These are phyloP conservation scores for Anastrepha ludens DNA, from an alignment of 1,140 invertebrate genomes.

Conservation along the genomic window DNA sequence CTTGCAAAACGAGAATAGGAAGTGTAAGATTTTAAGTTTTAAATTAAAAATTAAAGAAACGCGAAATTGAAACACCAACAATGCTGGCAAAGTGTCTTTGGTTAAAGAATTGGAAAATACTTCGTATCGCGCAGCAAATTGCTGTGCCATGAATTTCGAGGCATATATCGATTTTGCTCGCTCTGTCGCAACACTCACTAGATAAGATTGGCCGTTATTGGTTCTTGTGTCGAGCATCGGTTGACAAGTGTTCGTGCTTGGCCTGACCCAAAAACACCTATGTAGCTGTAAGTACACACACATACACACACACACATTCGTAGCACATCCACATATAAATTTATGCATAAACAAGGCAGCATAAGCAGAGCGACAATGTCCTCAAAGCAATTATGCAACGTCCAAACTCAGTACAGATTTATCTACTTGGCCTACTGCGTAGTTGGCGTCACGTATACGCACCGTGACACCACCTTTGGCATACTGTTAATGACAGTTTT, in stretches of 20 bases:
- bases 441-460: not conserved
- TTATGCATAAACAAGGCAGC: not conserved
- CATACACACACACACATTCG: not conserved
- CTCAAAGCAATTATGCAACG: slow-evolving; percentile 45
- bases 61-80: too few species aligned
- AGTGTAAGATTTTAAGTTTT: not conserved
- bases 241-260: not conserved
- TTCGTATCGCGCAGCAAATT: too few species aligned
- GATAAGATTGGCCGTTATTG: not conserved
- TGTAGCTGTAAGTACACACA: not conserved
- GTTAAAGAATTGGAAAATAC: too few species aligned
- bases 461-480: slow-evolving; percentile 35
- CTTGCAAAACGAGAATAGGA: not conserved
- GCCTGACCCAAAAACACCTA: slow-evolving; percentile 20
- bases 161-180: too few species aligned
- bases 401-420: not conserved
- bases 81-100: too few species aligned
- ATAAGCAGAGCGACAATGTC: not conserved
- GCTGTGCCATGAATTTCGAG: too few species aligned
- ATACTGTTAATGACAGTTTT: slow-evolving; percentile 48
- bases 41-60: not conserved
- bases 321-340: not conserved
- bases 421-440: not conserved
- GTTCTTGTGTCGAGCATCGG: not conserved
- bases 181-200: not conserved